Conservation (phyloP, 2,113 vertebrate species). For the Aplodontia rufa region DNA sequence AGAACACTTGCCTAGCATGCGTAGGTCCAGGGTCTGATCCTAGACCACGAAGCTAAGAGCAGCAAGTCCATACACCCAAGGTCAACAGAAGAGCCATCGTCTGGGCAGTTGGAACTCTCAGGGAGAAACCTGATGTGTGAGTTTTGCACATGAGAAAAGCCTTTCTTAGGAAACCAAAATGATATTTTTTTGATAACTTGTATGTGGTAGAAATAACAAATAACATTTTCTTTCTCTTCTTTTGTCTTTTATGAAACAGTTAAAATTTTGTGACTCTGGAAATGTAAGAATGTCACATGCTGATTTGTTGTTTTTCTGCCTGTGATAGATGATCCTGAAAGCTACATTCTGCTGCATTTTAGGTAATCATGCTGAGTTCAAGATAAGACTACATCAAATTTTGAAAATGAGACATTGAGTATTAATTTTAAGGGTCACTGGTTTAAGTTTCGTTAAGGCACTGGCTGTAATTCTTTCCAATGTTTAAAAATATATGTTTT, state of each 20-base stretch:
- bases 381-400: background rate
- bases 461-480: background rate
- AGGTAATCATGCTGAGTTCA: background rate
- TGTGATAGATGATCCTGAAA: background rate
- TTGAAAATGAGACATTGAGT: background rate
- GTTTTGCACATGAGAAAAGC: background rate
- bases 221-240: background rate
- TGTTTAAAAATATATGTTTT: background rate
- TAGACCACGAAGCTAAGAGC: background rate
- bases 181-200: background rate
- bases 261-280: constrained; percentile 11
- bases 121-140: background rate
- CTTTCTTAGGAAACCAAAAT: constrained; percentile 30
- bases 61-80: background rate
- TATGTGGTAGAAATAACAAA: constrained; percentile 15
- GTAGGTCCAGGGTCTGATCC: background rate
- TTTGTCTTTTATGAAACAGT: constrained; percentile 21
- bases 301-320: constrained; percentile 45
- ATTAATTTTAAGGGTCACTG: background rate
- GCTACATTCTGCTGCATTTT: background rate
- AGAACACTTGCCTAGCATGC: background rate
- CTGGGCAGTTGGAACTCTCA: background rate
- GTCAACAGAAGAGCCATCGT: background rate
- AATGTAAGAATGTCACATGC: background rate
- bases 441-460: background rate